Evolutionary conservation across 2,888 invertebrate genomes (phyloP).

Genomic region (Thysanoteuthis rhombus): DNA sequence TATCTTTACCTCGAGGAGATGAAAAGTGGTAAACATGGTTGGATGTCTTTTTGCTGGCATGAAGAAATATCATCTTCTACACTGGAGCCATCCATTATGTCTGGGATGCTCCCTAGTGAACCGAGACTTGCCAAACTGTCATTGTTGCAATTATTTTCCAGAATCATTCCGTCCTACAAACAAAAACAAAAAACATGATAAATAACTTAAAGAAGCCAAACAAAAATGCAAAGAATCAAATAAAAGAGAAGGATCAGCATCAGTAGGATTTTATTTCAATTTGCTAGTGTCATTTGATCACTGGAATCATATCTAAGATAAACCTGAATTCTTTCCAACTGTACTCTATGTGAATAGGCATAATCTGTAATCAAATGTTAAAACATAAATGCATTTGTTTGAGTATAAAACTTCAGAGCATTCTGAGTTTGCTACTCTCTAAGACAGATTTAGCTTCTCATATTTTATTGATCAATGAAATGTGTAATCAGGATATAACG

Average conservation of each 20-base stretch:
- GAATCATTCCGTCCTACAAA: background rate
- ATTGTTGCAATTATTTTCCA: slow-evolving; percentile 28
- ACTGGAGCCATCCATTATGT: slow-evolving; percentile 28
- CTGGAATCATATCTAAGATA: background rate
- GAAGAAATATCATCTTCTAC: slow-evolving; percentile 22
- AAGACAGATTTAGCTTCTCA: too few relatives aligned
- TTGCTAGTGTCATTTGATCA: background rate
- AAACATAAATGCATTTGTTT: background rate
- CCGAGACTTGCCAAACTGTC: slow-evolving; percentile 22
- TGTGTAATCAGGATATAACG: too few relatives aligned
- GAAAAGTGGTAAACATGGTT: slow-evolving; percentile 25
- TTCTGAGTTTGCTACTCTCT: too few relatives aligned
- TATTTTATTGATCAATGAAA: too few relatives aligned
- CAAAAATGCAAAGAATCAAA: background rate
- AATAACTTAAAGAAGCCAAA: background rate
- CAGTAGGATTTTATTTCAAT: background rate
- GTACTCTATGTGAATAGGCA: background rate
- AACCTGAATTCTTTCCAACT: background rate
- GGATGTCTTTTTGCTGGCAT: slow-evolving; percentile 15
- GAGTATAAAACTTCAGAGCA: too few relatives aligned
- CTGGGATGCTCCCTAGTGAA: slow-evolving; percentile 27
- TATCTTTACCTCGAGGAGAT: background rate
- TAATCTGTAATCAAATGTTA: background rate
- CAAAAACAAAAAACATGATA: background rate
- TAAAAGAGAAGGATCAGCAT: background rate